phyloP scores from a whole-genome alignment of 2,797 vertebrate genomes.

The Enteromius trimaculatus region DNA sequence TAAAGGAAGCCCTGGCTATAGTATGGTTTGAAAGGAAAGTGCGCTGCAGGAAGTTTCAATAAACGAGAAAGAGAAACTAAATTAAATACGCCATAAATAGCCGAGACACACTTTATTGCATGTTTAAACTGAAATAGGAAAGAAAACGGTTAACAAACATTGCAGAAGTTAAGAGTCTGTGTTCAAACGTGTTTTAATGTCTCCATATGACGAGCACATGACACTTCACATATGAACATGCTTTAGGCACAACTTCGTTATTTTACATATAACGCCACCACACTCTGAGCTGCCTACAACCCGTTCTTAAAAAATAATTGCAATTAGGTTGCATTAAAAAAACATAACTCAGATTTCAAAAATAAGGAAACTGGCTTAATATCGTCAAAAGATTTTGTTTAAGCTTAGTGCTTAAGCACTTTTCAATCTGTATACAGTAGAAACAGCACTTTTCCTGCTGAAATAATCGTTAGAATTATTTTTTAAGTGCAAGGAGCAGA shows the following conservation, averaged over 20 bases:
- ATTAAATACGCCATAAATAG: background rate
- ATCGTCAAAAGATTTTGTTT: no score
- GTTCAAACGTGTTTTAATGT: conserved; percentile 30
- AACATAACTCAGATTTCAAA: background rate
- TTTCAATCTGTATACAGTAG: background rate
- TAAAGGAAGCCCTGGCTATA: background rate
- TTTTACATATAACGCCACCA: background rate
- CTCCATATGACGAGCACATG: background rate
- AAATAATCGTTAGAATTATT: background rate
- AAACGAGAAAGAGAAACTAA: background rate
- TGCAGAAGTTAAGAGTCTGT: no score
- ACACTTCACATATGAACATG: conserved; percentile 25
- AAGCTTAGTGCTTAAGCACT: no score
- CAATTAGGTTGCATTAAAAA: background rate
- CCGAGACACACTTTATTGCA: background rate
- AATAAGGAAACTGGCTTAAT: background rate
- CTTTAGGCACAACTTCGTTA: background rate
- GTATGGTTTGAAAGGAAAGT: conserved; percentile 27
- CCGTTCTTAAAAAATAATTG: background rate
- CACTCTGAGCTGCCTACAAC: background rate
- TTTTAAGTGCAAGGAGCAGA: background rate
- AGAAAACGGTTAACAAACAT: background rate
- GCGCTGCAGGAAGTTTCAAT: conserved; percentile 30
- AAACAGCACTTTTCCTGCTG: background rate
- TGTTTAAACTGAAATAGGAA: background rate